Evolutionary conservation across 1,140 invertebrate genomes (phyloP), one percentile per base, ranked within the genome.

Genomic region (Drosophila nikananu): DNA sequence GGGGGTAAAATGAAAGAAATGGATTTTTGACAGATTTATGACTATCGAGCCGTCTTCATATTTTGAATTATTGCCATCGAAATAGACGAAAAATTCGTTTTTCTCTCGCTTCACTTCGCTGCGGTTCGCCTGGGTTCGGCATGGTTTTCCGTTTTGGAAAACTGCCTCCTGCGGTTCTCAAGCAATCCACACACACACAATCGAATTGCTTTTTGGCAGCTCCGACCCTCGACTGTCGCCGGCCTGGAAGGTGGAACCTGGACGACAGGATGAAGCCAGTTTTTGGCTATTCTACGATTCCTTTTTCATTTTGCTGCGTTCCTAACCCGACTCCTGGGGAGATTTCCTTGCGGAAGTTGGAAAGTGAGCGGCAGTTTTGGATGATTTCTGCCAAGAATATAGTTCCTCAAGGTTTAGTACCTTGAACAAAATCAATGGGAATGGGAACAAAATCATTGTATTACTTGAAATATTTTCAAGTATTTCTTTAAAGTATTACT

Each of bases 21-120:
- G 91, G 91, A 92, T 92, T 92, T 92, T 92, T 92, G 91, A 92
- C 91, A 92, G 91, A 92, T 92, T 91, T 91, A 91, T 90, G 87
- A 91, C 87, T 92, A 92, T 92, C 91, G 91, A 86, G 84, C 83
- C 91, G 82, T 86, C 87, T 84, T 92, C 78, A 76, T 86, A 83
- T 86, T 92, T 92, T 92, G 91, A 92, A 92, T 92, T 92, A 92
- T 92, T 92, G 91, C 91, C 82, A 91, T 92, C 91, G 89, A 92
- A 92, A 92, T 91, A 92, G 91, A 92, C 91, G 84, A 92, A 91
- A 81, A 86, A 86, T 84, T 83, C 72, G 81, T 61, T 72, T 70
- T 81, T 79, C 77, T 78, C 60, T 71, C 64, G 74, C 72, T 68
- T 71, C 48, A 52, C 60, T 55, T 65, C 65, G 60, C 60, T 44